Conservation (phyloP, 37 sponge, comb jelly and placozoan species). For the Geodia barretti region DNA sequence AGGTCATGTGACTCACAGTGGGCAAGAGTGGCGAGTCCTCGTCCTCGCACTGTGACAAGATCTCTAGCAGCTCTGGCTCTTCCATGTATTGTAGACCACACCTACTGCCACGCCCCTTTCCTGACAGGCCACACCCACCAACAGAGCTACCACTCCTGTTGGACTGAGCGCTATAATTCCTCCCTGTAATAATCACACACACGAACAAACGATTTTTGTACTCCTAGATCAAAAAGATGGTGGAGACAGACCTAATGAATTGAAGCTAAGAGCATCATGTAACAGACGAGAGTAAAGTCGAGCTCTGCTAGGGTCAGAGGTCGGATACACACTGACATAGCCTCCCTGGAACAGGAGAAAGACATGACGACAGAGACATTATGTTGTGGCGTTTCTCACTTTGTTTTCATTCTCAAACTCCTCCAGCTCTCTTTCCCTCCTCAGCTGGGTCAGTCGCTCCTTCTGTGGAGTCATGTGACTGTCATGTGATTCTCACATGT, state of each 20-base stretch:
- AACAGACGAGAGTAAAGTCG: constrained; percentile 37
- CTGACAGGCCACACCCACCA: background rate
- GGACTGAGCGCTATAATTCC: background rate
- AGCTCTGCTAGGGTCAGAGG: constrained; percentile 42
- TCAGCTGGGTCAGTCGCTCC: constrained; percentile 40
- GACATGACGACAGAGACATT: background rate
- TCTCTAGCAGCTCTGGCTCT: constrained; percentile 78
- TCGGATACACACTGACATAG: constrained; percentile 66
- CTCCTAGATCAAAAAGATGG: too few species aligned
- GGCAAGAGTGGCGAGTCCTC: constrained; percentile 24
- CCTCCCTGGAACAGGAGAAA: constrained; percentile 44
- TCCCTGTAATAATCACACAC: background rate
- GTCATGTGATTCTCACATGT: background rate
- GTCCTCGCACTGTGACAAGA: constrained; percentile 78
- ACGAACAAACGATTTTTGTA: too few species aligned
- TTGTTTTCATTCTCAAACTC: constrained; percentile 58
- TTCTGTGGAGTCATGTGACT: constrained; percentile 19
- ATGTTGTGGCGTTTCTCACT: constrained; percentile 15
- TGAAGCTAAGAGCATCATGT: constrained; percentile 1
- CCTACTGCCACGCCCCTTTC: background rate
- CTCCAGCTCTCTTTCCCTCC: constrained; percentile 39
- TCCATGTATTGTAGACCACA: constrained; percentile 8
- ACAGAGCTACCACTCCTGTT: background rate
- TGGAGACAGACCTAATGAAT: constrained; percentile 3
- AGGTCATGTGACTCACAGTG: background rate